Percentiles rank a stretch among this genome's conserved stretches.
phyloP scores from a whole-genome alignment of 92 coral and sea anemone species.

The Umimayanthus kanabou region DNA sequence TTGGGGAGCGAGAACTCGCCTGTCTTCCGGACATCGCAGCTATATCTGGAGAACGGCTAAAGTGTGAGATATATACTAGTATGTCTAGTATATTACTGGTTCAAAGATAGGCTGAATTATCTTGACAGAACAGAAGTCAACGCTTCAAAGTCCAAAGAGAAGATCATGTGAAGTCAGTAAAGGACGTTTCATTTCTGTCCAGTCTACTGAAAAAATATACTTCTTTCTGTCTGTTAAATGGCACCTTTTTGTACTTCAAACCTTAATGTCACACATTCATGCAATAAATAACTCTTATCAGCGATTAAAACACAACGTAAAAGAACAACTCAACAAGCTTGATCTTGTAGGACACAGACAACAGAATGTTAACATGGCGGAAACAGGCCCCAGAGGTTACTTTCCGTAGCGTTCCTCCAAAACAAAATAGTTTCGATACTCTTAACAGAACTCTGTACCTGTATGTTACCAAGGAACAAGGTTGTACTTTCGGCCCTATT shows the following conservation, averaged over 20 bases:
- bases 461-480: not conserved
- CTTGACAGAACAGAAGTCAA: not conserved
- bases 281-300: constrained; percentile 8
- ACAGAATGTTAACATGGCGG: constrained; percentile 35
- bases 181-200: not conserved
- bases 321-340: constrained; percentile 11
- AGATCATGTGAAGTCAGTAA: not conserved
- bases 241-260: not conserved
- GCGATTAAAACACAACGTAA: not conserved
- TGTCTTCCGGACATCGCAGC: constrained; percentile 44
- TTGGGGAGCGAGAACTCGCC: constrained; percentile 31
- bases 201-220: not conserved
- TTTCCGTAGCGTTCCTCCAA: not conserved
- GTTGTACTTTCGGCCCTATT: not conserved
- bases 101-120: constrained; percentile 1
- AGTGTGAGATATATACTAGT: not conserved
- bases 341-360: constrained; percentile 21
- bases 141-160: constrained; percentile 1
- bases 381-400: not conserved
- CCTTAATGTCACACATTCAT: not conserved
- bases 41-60: constrained; percentile 15
- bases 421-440: not conserved
- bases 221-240: not conserved
- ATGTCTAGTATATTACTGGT: not conserved
- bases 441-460: constrained; percentile 22